Percentiles rank a stretch among this genome's conserved stretches.
Evolutionary conservation across 2,797 vertebrate genomes (phyloP).

Genomic region (Chelon labrosus): DNA sequence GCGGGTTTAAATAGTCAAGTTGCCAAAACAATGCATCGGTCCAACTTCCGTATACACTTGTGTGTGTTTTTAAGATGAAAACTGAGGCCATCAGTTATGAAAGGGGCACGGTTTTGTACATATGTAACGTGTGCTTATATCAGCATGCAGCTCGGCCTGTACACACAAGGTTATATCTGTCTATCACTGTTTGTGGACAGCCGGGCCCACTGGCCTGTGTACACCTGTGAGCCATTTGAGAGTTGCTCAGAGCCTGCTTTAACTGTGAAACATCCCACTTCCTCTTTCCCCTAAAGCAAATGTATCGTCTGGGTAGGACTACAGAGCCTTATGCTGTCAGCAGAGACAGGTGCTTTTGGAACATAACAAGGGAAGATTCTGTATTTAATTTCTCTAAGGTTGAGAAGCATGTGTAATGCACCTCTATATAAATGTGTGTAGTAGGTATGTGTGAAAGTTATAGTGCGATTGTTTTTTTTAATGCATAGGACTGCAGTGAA

Average conservation of each 20-base stretch:
- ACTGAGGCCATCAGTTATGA: neutral
- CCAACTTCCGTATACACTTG: constrained; percentile 29
- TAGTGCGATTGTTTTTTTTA: constrained; percentile 44
- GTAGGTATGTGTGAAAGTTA: constrained; percentile 53
- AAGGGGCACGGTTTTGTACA: constrained; percentile 29
- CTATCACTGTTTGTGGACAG: constrained; percentile 26
- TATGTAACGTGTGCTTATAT: constrained; percentile 29
- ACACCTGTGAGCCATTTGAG: constrained; percentile 20
- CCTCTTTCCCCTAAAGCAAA: constrained; percentile 21
- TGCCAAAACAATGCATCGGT: constrained; percentile 44
- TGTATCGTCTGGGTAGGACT: constrained; percentile 10
- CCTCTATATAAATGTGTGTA: constrained; percentile 64
- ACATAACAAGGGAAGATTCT: constrained; percentile 14
- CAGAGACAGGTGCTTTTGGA: constrained; percentile 8
- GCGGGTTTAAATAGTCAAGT: constrained; percentile 29
- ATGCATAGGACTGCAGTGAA: constrained; percentile 55
- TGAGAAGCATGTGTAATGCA: constrained; percentile 65
- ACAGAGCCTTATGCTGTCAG: constrained; percentile 31
- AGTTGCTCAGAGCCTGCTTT: constrained; percentile 43
- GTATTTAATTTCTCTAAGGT: constrained; percentile 53
- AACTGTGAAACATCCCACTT: constrained; percentile 57
- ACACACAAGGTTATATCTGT: constrained; percentile 31
- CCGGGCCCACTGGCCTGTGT: constrained; percentile 10
- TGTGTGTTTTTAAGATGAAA: constrained; percentile 22
- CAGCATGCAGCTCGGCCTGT: constrained; percentile 51